Evolutionary conservation across 2,797 vertebrate species (phyloP).

Genomic region (Enteromius unitaeniatus): DNA sequence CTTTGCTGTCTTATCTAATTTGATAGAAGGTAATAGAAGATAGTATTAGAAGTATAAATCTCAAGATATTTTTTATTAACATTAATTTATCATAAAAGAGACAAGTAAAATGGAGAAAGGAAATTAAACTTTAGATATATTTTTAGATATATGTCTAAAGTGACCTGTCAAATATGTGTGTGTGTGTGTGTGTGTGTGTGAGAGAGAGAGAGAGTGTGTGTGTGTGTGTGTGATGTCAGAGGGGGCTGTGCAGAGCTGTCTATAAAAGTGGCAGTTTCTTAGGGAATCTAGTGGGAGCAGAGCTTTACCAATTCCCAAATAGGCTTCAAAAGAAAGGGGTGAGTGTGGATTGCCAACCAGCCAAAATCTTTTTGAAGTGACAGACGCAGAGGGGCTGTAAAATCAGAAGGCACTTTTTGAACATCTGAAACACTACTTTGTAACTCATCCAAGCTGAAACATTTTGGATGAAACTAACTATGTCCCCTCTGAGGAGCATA

Average conservation of each 20-base stretch:
- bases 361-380: conserved; percentile 9
- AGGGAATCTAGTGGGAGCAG: conserved; percentile 48
- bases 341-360: conserved; percentile 13
- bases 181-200: conserved; percentile 39
- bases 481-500: conserved; percentile 49
- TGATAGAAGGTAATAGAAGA: neutral
- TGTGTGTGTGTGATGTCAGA: conserved; percentile 57
- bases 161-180: conserved; percentile 25
- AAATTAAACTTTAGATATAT: neutral
- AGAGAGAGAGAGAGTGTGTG: conserved; percentile 39
- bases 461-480: conserved; percentile 23
- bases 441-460: neutral
- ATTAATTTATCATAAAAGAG: neutral
- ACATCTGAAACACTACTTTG: neutral
- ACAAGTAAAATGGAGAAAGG: neutral
- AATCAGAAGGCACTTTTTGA: neutral
- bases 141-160: conserved; percentile 21
- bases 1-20: neutral
- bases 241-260: conserved; percentile 57
- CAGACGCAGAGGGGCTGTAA: conserved; percentile 11
- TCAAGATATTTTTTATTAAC: neutral
- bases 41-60: neutral
- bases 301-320: conserved; percentile 43
- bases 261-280: conserved; percentile 62
- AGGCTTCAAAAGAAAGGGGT: conserved; percentile 12